Conservation (phyloP, 2,797 vertebrate species). For the Sebastes umbrosus region DNA sequence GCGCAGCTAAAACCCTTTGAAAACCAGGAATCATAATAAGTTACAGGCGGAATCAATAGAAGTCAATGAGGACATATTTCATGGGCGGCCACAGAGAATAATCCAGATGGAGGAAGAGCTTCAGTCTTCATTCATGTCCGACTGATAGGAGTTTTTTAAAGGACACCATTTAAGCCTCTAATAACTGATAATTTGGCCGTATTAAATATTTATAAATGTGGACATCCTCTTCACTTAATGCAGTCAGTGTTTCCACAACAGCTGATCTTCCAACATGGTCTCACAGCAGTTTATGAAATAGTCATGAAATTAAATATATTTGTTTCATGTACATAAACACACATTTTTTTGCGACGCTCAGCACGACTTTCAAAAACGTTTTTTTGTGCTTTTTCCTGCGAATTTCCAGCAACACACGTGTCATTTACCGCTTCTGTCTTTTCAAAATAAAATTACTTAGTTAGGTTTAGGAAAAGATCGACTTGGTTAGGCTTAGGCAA, state of each 20-base stretch:
- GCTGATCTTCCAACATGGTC: not conserved
- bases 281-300: too few relatives aligned
- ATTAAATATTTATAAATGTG: not conserved
- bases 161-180: not conserved
- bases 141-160: conserved; percentile 9
- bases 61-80: conserved; percentile 18
- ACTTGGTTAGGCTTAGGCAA: too few relatives aligned
- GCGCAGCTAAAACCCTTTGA: conserved; percentile 30
- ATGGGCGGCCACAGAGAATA: not conserved
- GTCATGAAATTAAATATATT: too few relatives aligned
- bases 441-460: too few relatives aligned
- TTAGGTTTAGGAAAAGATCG: too few relatives aligned
- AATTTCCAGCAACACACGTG: too few relatives aligned
- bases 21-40: conserved; percentile 39
- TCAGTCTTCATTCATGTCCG: not conserved
- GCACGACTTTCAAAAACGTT: too few relatives aligned
- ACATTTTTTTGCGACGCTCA: too few relatives aligned
- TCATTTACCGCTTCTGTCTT: too few relatives aligned
- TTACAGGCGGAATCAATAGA: conserved; percentile 31
- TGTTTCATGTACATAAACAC: too few relatives aligned
- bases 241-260: not conserved
- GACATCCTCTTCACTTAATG: not conserved
- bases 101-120: conserved; percentile 7
- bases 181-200: not conserved
- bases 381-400: too few relatives aligned